Conservation (phyloP, 2,888 invertebrate species). For the Torymus tubicola region DNA sequence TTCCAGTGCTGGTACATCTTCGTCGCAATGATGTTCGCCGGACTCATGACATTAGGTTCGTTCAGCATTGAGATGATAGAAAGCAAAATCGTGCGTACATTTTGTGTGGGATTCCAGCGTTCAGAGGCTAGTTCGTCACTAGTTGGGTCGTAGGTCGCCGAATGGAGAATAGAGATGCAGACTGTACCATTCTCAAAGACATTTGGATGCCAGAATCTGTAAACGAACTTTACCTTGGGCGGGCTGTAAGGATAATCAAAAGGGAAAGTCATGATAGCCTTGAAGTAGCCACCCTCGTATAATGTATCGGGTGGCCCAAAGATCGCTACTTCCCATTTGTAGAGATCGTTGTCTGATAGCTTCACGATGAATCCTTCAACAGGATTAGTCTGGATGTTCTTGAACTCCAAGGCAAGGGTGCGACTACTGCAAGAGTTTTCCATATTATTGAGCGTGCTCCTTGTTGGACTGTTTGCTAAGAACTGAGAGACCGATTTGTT, state of each 20-base stretch:
- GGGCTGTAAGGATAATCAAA: conserved; percentile 99
- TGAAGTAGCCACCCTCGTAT: conserved; percentile 99
- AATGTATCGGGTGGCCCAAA: conserved; percentile 99
- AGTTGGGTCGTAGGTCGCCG: conserved; percentile 99
- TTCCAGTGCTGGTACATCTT: conserved; percentile 99
- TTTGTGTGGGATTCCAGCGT: conserved; percentile 99
- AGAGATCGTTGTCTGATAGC: conserved; percentile 96
- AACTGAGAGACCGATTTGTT: no score
- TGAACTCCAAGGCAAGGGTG: conserved; percentile 95
- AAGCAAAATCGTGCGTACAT: conserved; percentile 96
- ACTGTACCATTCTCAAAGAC: conserved; percentile 99
- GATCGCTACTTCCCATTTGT: conserved; percentile 99
- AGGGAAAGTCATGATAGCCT: conserved; percentile 99
- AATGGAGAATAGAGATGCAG: conserved; percentile 99
- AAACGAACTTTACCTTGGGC: conserved; percentile 96
- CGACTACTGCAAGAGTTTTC: conserved; percentile 83
- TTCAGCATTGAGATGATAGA: conserved; percentile 98
- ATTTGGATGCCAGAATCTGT: conserved; percentile 99
- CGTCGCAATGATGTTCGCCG: conserved; percentile 99
- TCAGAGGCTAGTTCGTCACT: conserved; percentile 99
- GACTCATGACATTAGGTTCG: conserved; percentile 99
- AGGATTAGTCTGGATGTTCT: conserved; percentile 96
- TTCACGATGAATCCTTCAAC: conserved; percentile 98
- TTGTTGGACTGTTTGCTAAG: no score
- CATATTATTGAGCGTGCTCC: no score